Evolutionary conservation across 2,113 vertebrate species (phyloP).

Genomic region (Pristiophorus japonicus): DNA sequence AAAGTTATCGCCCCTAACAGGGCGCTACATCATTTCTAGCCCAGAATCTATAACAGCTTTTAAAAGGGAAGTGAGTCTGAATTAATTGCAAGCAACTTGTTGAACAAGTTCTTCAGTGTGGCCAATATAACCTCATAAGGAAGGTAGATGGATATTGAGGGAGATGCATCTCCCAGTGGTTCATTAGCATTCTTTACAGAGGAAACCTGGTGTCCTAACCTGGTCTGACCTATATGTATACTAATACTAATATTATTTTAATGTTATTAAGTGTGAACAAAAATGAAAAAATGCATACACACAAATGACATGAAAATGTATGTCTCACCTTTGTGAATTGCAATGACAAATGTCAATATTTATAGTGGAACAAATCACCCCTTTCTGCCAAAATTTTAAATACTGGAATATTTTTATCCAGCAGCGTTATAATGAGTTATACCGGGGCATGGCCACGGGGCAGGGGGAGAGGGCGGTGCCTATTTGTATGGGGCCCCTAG

Average conservation of each 20-base stretch:
- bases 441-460: too few species aligned
- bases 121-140: background rate
- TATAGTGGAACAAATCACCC: background rate
- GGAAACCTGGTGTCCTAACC: background rate
- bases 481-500: too few species aligned
- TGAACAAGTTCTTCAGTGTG: background rate
- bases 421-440: too few species aligned
- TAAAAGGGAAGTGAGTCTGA: background rate
- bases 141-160: background rate
- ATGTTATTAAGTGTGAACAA: background rate
- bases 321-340: background rate
- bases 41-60: background rate
- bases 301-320: background rate
- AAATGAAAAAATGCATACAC: background rate
- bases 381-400: background rate
- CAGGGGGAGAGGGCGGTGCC: too few species aligned
- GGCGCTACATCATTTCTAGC: too few species aligned
- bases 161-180: background rate
- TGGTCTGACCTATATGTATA: background rate
- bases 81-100: background rate
- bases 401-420: too few species aligned
- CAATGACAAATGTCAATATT: background rate
- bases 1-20: too few species aligned
- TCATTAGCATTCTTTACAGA: background rate
- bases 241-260: too few species aligned